phyloP scores from a whole-genome alignment of 1,140 invertebrate genomes.

The Druon quercuslanigerum region DNA sequence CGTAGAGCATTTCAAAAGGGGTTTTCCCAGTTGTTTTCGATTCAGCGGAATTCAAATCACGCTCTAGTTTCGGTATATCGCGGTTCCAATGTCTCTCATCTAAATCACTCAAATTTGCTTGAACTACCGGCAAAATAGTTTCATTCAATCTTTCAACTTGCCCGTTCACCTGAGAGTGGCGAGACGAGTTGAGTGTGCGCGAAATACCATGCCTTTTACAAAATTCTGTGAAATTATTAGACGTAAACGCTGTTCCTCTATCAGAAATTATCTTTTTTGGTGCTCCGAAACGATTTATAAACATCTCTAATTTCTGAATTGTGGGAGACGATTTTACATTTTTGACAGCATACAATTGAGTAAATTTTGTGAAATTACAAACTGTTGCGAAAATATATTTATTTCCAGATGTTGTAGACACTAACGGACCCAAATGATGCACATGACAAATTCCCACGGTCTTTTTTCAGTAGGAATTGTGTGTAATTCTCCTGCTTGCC shows the following conservation, averaged over 20 bases:
- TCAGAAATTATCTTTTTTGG: not conserved
- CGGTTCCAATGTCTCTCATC: not conserved
- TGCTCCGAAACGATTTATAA: not conserved
- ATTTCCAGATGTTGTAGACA: not conserved
- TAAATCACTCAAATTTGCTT: not conserved
- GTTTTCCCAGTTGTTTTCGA: conserved; percentile 13
- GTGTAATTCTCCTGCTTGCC: not conserved
- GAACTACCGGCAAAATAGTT: not conserved
- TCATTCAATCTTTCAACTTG: conserved; percentile 22
- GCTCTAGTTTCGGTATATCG: not conserved
- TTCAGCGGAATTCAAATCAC: conserved; percentile 16
- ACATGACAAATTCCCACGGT: not conserved
- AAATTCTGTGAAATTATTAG: not conserved
- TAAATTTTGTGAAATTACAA: no score
- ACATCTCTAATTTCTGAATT: no score
- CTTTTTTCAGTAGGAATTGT: not conserved
- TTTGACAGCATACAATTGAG: no score
- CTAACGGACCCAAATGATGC: not conserved
- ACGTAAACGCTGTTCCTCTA: not conserved
- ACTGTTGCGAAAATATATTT: no score
- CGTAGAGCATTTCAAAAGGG: conserved; percentile 27
- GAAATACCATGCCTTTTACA: not conserved
- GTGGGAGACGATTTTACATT: no score
- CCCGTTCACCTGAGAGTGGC: not conserved
- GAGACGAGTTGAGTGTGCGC: conserved; percentile 16